Evolutionary conservation across 2,888 invertebrate genomes (phyloP).

Genomic region (Drosophila tripunctata): DNA sequence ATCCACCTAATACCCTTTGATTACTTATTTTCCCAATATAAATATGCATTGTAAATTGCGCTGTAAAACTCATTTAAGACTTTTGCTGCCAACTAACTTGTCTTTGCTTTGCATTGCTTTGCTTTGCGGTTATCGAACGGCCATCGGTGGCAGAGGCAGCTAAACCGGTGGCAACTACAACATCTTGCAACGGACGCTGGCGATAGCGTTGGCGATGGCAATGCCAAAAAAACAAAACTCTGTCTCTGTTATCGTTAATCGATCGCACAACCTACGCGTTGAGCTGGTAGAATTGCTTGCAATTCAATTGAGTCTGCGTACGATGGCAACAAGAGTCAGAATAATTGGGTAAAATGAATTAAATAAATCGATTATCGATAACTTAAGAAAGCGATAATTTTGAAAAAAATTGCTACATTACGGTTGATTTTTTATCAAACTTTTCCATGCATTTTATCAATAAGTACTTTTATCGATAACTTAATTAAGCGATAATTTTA

Average conservation of each 20-base stretch:
- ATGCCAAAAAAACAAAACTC: no score
- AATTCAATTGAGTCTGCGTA: constrained; percentile 22
- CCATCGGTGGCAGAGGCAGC: constrained; percentile 50
- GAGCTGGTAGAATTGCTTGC: constrained; percentile 3
- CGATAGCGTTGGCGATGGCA: constrained; percentile 32
- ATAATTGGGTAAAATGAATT: neutral
- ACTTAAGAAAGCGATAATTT: neutral
- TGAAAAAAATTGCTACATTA: no score
- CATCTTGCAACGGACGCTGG: neutral
- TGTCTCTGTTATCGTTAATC: constrained; percentile 69
- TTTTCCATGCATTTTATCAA: no score
- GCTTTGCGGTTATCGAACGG: constrained; percentile 62
- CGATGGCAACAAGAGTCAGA: neutral
- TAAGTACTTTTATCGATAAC: no score
- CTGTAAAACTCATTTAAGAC: constrained; percentile 49
- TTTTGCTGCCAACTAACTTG: constrained; percentile 1
- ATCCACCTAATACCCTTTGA: constrained; percentile 27
- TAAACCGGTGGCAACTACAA: constrained; percentile 20
- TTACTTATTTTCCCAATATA: constrained; percentile 79
- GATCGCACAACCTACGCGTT: constrained; percentile 67
- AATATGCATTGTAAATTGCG: constrained; percentile 79
- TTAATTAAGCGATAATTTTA: no score
- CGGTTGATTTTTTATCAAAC: no score
- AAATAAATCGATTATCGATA: neutral
- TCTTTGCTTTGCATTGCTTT: neutral